Percentiles rank a stretch among this genome's conserved stretches.
Conservation (phyloP, 2,888 invertebrate genomes). For the Drosophila greeni region DNA sequence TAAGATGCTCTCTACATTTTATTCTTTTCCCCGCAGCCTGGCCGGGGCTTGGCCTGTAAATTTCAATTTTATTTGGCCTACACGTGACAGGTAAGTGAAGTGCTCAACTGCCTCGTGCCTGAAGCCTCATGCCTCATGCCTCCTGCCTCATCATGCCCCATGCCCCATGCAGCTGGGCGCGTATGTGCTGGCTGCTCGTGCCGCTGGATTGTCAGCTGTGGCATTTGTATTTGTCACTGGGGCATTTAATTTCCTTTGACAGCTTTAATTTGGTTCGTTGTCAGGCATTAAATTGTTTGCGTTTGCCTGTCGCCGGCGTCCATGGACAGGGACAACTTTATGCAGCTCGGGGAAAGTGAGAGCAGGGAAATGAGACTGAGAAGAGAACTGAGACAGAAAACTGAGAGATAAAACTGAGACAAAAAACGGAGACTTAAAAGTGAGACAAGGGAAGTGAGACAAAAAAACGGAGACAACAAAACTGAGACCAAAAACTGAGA, state of each 20-base stretch:
- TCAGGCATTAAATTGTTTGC: conserved; percentile 28
- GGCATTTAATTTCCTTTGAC: conserved; percentile 68
- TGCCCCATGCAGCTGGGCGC: conserved; percentile 1
- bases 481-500: neutral
- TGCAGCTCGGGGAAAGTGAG: neutral
- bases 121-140: neutral
- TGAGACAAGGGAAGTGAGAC: too few species aligned
- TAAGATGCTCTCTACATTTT: neutral
- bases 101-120: conserved; percentile 10
- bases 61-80: conserved; percentile 72
- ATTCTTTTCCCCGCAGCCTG: neutral
- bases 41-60: conserved; percentile 45
- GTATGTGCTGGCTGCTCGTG: conserved; percentile 11
- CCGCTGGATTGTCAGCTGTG: conserved; percentile 32
- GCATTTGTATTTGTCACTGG: conserved; percentile 64
- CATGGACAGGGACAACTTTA: conserved; percentile 4
- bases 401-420: too few species aligned
- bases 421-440: too few species aligned
- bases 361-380: too few species aligned
- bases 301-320: conserved; percentile 6
- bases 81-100: conserved; percentile 60
- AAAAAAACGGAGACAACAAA: neutral
- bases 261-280: conserved; percentile 55
- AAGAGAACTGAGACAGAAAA: neutral
- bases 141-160: neutral